phyloP scores from a whole-genome alignment of 2,113 vertebrate genomes.

The Xiphophorus couchianus region DNA sequence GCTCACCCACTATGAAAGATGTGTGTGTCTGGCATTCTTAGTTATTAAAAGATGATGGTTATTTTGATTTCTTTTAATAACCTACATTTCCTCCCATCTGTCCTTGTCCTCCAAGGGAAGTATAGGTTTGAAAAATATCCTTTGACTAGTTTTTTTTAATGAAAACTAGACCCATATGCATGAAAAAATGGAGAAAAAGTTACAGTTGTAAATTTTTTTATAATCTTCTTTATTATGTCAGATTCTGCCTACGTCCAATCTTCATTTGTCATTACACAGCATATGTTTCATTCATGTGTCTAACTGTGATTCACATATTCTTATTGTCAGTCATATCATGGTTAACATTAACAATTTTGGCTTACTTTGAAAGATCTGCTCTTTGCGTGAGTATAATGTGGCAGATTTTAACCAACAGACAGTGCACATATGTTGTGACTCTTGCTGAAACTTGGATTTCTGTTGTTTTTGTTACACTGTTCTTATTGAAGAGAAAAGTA shows the following conservation, averaged over 20 bases:
- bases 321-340: slow-evolving; percentile 69
- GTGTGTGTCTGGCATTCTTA: slow-evolving; percentile 78
- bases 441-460: slow-evolving; percentile 22
- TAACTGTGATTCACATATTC: slow-evolving; percentile 63
- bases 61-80: slow-evolving; percentile 85
- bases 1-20: slow-evolving; percentile 78
- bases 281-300: slow-evolving; percentile 57
- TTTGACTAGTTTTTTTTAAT: slow-evolving; percentile 40
- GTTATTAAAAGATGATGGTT: slow-evolving; percentile 76
- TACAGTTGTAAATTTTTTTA: slow-evolving; percentile 44
- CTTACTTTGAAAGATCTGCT: slow-evolving; percentile 38
- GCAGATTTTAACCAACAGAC: slow-evolving; percentile 25
- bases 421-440: slow-evolving; percentile 32
- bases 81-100: slow-evolving; percentile 80
- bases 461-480: not conserved
- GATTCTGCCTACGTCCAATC: slow-evolving; percentile 46
- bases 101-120: slow-evolving; percentile 66
- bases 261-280: slow-evolving; percentile 48
- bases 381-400: slow-evolving; percentile 38
- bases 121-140: slow-evolving; percentile 76
- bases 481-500: not conserved
- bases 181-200: slow-evolving; percentile 32
- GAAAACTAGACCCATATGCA: slow-evolving; percentile 80
- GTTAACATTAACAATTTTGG: slow-evolving; percentile 40
- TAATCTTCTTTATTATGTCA: slow-evolving; percentile 49